Evolutionary conservation across 2,797 vertebrate species (phyloP), one percentile per base, ranked within the genome.

Genomic region (Varecia variegata): DNA sequence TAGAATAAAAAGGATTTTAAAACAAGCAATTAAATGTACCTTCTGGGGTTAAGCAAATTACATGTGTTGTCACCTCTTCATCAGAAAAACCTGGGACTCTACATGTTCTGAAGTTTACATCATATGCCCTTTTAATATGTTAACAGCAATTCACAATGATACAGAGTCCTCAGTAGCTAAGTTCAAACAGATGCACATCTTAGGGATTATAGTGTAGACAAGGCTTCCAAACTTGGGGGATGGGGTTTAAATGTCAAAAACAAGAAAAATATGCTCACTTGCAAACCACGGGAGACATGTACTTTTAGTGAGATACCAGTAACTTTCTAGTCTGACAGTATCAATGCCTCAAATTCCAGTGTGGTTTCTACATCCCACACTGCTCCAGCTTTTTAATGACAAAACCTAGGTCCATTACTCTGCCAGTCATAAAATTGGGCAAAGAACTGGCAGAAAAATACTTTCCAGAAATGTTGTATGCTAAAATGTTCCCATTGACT

Each of bases 141-240:
- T 79, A 96, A 54, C 70, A 97, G 90, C 25, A 91, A 97, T 74
- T 93, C 60, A 87, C 21, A 74, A 92, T 43, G 73, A 92, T 45
- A 77, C 25, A 47, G 47, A 70, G 54, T 71, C 74, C 10, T 30
- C 52, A 86, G 8, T 14, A 79, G 30, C 20, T 85, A 70, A 89
- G 15, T 65, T 52, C 94, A 93, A 89, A 89, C 30, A 86, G 84
- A 91, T 35, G 38, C 88, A 89, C 18, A 67, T 50, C 21, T 73
- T 23, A 93, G 17, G 23, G 35, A 80, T 81, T 52, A 85, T 3
- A 54, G 85, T 71, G 58, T 67, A 89, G 79, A 70, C 14, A 97
- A 97, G 92, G 70, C 52, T 90, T 92, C 87, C 58, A 79, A 88
- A 94, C 56, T 62, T 95, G 87, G 62, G n/a, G 12, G 11, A 3